Evolutionary conservation across 2,888 invertebrate species (phyloP).

Genomic region (Perdita meconis): DNA sequence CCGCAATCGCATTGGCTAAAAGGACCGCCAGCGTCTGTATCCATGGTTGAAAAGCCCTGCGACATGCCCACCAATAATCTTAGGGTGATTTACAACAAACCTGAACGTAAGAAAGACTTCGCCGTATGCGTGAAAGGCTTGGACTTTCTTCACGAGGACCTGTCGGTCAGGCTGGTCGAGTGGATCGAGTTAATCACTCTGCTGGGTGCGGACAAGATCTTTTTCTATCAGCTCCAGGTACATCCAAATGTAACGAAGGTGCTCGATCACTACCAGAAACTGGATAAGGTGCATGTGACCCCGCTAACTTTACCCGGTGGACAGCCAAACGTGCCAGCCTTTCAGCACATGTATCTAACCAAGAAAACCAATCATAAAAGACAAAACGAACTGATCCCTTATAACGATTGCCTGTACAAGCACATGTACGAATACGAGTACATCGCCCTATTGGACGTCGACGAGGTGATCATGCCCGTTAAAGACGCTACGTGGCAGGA

Average conservation of each 20-base stretch:
- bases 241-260: constrained; percentile 96
- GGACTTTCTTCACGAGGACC: constrained; percentile 95
- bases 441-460: constrained; percentile 95
- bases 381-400: constrained; percentile 97
- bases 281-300: constrained; percentile 90
- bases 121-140: constrained; percentile 97
- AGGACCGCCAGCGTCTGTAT: constrained; percentile 92
- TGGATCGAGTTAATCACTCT: constrained; percentile 96
- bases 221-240: constrained; percentile 94
- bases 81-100: constrained; percentile 92
- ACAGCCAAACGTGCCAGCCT: constrained; percentile 94
- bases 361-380: constrained; percentile 97
- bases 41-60: constrained; percentile 93
- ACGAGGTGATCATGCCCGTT: constrained; percentile 97
- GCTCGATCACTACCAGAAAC: constrained; percentile 87
- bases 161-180: constrained; percentile 95
- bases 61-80: constrained; percentile 94
- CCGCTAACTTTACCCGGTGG: constrained; percentile 94
- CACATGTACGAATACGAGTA: constrained; percentile 96
- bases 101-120: constrained; percentile 90
- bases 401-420: constrained; percentile 97
- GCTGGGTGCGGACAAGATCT: constrained; percentile 95
- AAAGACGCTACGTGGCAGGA: constrained; percentile 90
- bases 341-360: constrained; percentile 95
- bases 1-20: constrained; percentile 89